A percentile compares a stretch with the other conserved stretches of the same genome.
Evolutionary conservation across 2,888 invertebrate species (phyloP).

Genomic region (Corythucha ciliata): DNA sequence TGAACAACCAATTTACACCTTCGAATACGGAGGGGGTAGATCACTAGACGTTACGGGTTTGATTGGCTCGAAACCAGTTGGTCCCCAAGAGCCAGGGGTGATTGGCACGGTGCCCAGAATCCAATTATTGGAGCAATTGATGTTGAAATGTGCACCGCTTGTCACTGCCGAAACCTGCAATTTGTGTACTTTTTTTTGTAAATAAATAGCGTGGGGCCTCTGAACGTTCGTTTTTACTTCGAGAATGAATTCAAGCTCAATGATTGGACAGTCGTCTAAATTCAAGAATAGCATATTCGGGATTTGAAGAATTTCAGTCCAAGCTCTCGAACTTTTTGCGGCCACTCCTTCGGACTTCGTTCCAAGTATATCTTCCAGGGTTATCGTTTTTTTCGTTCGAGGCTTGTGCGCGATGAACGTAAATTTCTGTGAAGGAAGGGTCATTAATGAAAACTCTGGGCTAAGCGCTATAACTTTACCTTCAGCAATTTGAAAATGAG

Average conservation of each 20-base stretch:
- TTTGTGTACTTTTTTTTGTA: no score
- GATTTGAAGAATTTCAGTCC: conserved; percentile 55
- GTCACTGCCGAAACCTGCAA: background rate
- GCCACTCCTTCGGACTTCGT: conserved; percentile 57
- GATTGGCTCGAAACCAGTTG: no score
- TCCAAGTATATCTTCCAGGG: conserved; percentile 51
- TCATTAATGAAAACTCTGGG: conserved; percentile 41
- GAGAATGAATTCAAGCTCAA: conserved; percentile 63
- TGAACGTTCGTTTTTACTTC: no score
- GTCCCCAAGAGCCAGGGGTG: no score
- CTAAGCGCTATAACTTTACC: conserved; percentile 57
- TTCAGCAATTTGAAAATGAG: conserved; percentile 53
- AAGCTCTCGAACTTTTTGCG: conserved; percentile 51
- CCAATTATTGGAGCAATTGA: no score
- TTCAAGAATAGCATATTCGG: conserved; percentile 65
- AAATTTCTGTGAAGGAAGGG: conserved; percentile 42
- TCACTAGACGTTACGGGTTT: no score
- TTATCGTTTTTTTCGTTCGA: conserved; percentile 48
- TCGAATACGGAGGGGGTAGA: no score
- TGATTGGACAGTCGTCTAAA: conserved; percentile 62
- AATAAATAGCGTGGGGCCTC: no score
- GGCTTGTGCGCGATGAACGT: conserved; percentile 57
- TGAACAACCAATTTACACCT: no score
- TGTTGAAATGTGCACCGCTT: background rate
- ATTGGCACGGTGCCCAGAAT: no score